Evolutionary conservation across 2,888 invertebrate species (phyloP), one percentile per base, ranked within the genome.

Genomic region (Diaperis boleti): DNA sequence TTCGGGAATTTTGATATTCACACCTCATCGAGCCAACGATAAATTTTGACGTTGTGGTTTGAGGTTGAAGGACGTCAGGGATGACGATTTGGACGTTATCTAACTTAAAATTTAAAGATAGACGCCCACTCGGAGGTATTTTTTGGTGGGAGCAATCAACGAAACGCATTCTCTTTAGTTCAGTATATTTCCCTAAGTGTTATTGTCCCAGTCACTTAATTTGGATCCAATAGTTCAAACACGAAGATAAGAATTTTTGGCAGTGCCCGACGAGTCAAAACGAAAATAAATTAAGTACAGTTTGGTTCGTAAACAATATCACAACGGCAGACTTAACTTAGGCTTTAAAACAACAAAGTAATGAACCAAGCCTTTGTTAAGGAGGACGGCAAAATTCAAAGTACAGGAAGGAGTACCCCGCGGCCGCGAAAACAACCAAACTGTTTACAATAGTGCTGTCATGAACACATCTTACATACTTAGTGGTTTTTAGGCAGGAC

Each of bases 171-270:
- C 29, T 39, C 35, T 18, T 45, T 37, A 41, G 54, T 47, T 52
- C 69, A 68, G 68, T 76, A 71, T 77, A 76, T 77, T 77, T 76
- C 71, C 72, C 76, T 79, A 79, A 71, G 69, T 73, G 71, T 80
- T 80, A 80, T 80, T 80, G 80, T 80, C 80, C 78, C 79, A 79
- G 79, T 80, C 80, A 80, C 79, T 77, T 77, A 73, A 70, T 70
- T 71, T 69, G 67, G 66, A 69, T 72, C 66, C 71, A 70, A 66
- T 35, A 49, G 20, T 57, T 50, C 29, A 20, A 47, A 59, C 49
- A 59, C 29, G 49, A 59, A 39, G 20, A 31, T 13, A 35, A 20
- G 11, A 41, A 54, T 15, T 41, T 42, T 55, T 55, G 55, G 55
- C 55, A 55, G 55, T 55, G 55, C 55, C 55, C 42, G 42, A 31